Evolutionary conservation across 2,888 invertebrate genomes (phyloP).

Genomic region (Troides helena): DNA sequence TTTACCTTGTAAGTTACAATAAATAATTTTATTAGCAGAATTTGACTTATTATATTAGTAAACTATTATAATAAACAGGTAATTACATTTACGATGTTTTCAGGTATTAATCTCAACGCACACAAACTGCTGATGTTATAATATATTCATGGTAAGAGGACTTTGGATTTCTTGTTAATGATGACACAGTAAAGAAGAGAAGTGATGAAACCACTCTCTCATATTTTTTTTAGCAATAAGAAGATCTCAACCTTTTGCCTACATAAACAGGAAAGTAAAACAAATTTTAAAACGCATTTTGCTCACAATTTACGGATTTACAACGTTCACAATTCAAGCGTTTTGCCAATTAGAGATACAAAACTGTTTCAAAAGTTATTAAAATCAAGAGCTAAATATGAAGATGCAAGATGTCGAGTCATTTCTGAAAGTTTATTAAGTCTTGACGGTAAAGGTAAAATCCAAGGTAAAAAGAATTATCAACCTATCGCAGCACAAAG

Average conservation of each 20-base stretch:
- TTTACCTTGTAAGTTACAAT: too few species aligned
- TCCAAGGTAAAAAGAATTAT: constrained; percentile 33
- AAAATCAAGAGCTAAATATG: constrained; percentile 56
- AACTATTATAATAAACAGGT: too few species aligned
- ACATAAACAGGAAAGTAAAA: constrained; percentile 25
- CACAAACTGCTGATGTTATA: not conserved
- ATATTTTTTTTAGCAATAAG: constrained; percentile 9
- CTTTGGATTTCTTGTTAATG: not conserved
- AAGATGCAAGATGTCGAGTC: constrained; percentile 51
- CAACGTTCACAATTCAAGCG: constrained; percentile 6
- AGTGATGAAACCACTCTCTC: constrained; percentile 18
- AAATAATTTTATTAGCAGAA: not conserved
- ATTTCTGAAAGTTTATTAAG: constrained; percentile 45
- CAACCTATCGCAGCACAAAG: constrained; percentile 28
- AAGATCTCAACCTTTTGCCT: constrained; percentile 4
- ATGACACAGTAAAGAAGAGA: not conserved
- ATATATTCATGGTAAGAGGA: not conserved
- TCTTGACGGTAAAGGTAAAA: constrained; percentile 37
- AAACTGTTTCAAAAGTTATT: constrained; percentile 52
- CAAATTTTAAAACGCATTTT: constrained; percentile 24
- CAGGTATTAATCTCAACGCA: not conserved
- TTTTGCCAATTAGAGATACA: constrained; percentile 49
- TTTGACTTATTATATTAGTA: too few species aligned
- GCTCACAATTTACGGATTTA: constrained; percentile 13
- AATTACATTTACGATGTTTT: not conserved